Evolutionary conservation across 2,113 vertebrate species (phyloP).

Genomic region (Nyctibius bracteatus): DNA sequence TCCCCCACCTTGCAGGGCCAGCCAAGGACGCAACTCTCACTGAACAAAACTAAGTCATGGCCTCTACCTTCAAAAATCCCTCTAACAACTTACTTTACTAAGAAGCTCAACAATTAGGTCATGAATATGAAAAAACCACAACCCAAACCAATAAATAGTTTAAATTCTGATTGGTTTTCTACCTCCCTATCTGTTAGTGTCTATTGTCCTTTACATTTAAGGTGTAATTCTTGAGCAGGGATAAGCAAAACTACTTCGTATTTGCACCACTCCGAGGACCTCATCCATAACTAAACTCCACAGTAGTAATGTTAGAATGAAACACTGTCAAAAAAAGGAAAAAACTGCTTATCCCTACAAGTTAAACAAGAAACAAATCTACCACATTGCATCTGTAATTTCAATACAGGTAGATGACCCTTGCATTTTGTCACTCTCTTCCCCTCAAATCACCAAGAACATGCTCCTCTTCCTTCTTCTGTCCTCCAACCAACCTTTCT

Average conservation of each 20-base stretch:
- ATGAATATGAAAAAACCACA: neutral
- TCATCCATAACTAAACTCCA: neutral
- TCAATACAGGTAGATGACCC: neutral
- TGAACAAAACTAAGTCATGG: neutral
- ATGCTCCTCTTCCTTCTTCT: neutral
- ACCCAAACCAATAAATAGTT: neutral
- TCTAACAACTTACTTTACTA: neutral
- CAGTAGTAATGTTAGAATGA: accelerated
- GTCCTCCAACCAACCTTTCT: neutral
- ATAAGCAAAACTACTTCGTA: neutral
- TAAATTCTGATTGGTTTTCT: neutral
- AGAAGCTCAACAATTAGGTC: neutral
- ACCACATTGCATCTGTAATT: neutral
- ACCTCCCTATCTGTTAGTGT: neutral
- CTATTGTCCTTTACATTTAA: neutral
- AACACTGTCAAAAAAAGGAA: neutral
- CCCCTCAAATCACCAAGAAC: neutral
- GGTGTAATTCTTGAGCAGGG: neutral
- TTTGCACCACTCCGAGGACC: neutral
- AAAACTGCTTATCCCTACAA: neutral
- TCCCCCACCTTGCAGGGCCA: neutral
- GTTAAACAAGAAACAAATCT: neutral
- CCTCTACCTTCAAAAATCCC: neutral
- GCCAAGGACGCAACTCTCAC: neutral
- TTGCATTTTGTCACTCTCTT: neutral